Conservation (phyloP, 2,113 vertebrate species). For the Chrysemys picta region DNA sequence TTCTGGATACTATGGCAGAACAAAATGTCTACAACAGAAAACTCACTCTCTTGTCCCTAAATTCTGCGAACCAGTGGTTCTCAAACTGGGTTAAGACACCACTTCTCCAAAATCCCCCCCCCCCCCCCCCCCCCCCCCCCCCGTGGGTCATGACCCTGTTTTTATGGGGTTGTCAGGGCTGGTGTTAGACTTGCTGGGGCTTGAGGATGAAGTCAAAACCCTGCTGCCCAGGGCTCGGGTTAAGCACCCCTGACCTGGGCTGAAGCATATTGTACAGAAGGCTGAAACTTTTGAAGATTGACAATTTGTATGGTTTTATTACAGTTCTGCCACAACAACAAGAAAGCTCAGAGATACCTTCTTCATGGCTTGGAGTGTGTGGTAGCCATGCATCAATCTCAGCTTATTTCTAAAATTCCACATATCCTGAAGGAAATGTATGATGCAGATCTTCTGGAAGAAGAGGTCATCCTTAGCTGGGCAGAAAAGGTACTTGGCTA, state of each 20-base stretch:
- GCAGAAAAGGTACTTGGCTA: slow-evolving; percentile 89
- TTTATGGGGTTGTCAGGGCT: no score
- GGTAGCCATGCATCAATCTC: slow-evolving; percentile 93
- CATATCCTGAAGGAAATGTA: slow-evolving; percentile 97
- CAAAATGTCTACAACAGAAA: not conserved
- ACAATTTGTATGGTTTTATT: not conserved
- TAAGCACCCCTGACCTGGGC: no score
- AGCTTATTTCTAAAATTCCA: slow-evolving; percentile 92
- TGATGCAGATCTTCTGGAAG: slow-evolving; percentile 95
- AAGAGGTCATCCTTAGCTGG: slow-evolving; percentile 96
- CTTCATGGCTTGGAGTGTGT: slow-evolving; percentile 96
- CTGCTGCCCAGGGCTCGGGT: no score
- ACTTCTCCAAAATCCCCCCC: no score
- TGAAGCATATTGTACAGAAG: not conserved
- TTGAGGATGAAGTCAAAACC: no score
- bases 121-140: no score
- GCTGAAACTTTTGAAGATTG: not conserved
- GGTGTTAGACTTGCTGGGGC: no score
- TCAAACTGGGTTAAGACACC: no score
- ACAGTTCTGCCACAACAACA: slow-evolving; percentile 98
- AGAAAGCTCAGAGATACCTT: slow-evolving; percentile 96
- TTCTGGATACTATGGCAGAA: not conserved
- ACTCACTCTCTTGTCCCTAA: not conserved
- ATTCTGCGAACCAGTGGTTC: not conserved
- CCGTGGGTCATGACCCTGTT: no score